Conservation (phyloP, 2,888 invertebrate genomes). For the Cheilosia soror region DNA sequence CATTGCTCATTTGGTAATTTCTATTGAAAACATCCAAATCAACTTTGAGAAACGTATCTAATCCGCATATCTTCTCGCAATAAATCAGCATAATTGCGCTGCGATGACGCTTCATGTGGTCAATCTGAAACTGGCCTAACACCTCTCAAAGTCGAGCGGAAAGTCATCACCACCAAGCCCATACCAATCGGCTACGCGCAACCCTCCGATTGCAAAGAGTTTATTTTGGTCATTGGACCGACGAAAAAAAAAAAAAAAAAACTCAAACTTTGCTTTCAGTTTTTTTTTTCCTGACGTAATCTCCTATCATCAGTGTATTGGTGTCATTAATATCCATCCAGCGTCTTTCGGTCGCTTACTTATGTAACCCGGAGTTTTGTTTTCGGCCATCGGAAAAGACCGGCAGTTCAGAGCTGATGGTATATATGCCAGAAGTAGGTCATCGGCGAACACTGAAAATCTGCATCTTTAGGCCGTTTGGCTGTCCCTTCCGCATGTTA, state of each 20-base stretch:
- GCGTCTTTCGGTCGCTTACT: conserved; percentile 21
- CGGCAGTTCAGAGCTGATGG: conserved; percentile 14
- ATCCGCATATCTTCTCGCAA: conserved; percentile 22
- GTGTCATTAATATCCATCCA: conserved; percentile 46
- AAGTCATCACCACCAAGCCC: conserved; percentile 6
- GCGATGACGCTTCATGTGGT: conserved; percentile 7
- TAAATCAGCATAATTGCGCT: conserved; percentile 8
- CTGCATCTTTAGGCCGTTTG: conserved; percentile 29
- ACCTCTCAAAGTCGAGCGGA: conserved; percentile 30
- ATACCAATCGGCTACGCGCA: conserved; percentile 18
- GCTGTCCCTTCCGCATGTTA: conserved; percentile 44
- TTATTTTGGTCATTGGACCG: conserved; percentile 47
- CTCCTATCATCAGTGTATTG: not conserved
- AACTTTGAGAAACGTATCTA: conserved; percentile 13
- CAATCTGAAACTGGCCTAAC: conserved; percentile 20
- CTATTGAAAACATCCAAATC: conserved; percentile 29
- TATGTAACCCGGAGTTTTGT: conserved; percentile 42
- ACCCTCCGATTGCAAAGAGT: conserved; percentile 14
- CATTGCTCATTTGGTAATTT: conserved; percentile 15
- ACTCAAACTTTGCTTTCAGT: conserved; percentile 17
- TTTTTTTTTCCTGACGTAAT: conserved; percentile 42
- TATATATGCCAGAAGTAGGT: conserved; percentile 36
- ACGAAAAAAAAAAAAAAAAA: not conserved
- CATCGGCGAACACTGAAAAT: conserved; percentile 21
- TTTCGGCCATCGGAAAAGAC: conserved; percentile 26